Conservation (phyloP, 2,888 invertebrate species). For the Eustalomyia histrio region DNA sequence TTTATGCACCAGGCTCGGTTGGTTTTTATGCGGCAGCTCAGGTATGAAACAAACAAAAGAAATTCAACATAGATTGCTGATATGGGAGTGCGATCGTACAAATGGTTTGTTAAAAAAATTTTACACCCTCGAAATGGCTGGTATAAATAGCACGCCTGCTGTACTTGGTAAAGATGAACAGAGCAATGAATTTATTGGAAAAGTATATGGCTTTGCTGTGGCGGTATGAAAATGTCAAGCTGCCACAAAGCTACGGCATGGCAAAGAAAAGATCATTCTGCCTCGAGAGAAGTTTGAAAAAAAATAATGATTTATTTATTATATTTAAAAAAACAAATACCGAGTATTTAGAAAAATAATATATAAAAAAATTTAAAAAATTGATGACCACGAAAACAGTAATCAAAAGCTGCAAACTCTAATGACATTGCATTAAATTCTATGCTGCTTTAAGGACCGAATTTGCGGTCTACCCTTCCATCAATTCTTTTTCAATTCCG, state of each 20-base stretch:
- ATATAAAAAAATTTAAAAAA: conserved; percentile 8
- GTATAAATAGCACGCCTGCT: no score
- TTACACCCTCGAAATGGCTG: no score
- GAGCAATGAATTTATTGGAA: conserved; percentile 2
- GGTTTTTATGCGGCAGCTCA: background rate
- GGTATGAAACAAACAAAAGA: background rate
- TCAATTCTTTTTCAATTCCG: conserved; percentile 74
- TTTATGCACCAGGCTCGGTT: no score
- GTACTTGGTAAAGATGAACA: no score
- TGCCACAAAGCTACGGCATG: conserved; percentile 40
- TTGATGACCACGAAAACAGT: background rate
- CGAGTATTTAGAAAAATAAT: conserved; percentile 46
- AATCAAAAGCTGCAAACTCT: conserved; percentile 28
- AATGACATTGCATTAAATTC: conserved; percentile 69
- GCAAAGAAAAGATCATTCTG: conserved; percentile 29
- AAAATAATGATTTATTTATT: no score
- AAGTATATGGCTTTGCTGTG: conserved; percentile 28
- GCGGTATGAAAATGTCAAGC: conserved; percentile 9
- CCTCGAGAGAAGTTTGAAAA: no score
- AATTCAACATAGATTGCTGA: background rate
- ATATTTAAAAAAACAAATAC: conserved; percentile 25
- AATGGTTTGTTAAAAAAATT: no score
- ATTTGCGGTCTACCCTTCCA: conserved; percentile 70
- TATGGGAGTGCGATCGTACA: no score
- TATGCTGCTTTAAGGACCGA: conserved; percentile 66